Evolutionary conservation across 2,888 invertebrate genomes (phyloP).

Genomic region (Hirtodrosophila trivittata): DNA sequence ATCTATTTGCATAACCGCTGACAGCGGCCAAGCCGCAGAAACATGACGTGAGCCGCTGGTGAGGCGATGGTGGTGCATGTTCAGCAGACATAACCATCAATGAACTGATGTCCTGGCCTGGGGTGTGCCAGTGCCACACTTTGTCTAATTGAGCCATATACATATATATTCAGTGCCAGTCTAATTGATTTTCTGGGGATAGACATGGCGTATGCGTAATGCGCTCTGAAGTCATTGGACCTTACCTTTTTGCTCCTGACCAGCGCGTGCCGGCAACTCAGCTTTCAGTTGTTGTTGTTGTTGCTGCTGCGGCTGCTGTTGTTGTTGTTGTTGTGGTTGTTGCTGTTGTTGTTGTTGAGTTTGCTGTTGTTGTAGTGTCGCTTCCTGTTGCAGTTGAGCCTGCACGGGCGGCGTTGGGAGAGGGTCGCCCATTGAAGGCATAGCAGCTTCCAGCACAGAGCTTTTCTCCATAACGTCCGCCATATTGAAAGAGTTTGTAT

Average conservation of each 20-base stretch:
- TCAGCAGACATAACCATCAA: constrained; percentile 61
- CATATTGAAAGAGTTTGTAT: constrained; percentile 72
- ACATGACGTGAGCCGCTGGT: constrained; percentile 48
- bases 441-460: constrained; percentile 80
- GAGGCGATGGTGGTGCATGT: constrained; percentile 53
- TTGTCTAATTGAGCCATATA: constrained; percentile 61
- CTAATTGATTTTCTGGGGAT: constrained; percentile 62
- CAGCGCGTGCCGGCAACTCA: constrained; percentile 59
- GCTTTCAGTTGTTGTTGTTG: constrained; percentile 52
- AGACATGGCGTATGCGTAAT: constrained; percentile 64
- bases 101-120: constrained; percentile 41
- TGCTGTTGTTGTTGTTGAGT: constrained; percentile 41
- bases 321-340: constrained; percentile 46
- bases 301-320: constrained; percentile 49
- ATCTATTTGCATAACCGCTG: constrained; percentile 66
- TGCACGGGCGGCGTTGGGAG: constrained; percentile 49
- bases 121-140: constrained; percentile 59
- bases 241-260: constrained; percentile 77
- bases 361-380: constrained; percentile 46
- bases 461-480: constrained; percentile 83
- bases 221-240: constrained; percentile 37
- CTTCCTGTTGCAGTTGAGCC: constrained; percentile 53
- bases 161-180: constrained; percentile 6
- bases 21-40: constrained; percentile 6
- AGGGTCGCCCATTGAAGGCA: constrained; percentile 61